Percentiles rank a stretch among this genome's conserved stretches.
phyloP scores from a whole-genome alignment of 35 echinoderm and acorn worm genomes.

The Lytechinus variegatus region DNA sequence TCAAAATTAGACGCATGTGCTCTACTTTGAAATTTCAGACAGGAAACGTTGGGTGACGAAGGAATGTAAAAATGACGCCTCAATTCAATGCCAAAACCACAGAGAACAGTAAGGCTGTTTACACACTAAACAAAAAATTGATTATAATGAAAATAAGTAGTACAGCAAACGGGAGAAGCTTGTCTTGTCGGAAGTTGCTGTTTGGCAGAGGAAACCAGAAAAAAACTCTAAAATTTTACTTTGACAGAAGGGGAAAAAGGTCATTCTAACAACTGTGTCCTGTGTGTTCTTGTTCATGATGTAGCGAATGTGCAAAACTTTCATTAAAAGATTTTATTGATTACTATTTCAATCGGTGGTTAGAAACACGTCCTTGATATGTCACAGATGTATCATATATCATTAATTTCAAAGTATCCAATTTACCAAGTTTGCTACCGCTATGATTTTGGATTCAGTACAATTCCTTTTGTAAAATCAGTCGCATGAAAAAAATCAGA shows the following conservation, averaged over 20 bases:
- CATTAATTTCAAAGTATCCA: no score
- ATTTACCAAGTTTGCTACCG: no score
- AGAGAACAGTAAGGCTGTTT: not conserved
- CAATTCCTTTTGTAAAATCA: no score
- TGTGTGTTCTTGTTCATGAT: no score
- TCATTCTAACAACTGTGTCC: not conserved
- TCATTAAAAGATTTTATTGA: not conserved
- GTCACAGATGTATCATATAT: no score
- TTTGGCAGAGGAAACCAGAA: not conserved
- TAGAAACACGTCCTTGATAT: no score
- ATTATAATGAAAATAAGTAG: not conserved
- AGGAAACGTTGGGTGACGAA: not conserved
- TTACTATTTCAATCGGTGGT: no score
- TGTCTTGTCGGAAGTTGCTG: slow-evolving; percentile 3
- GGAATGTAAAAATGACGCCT: slow-evolving; percentile 18
- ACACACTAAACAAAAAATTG: slow-evolving; percentile 3
- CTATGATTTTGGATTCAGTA: no score
- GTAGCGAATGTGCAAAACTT: not conserved
- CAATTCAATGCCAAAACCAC: not conserved
- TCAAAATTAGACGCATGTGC: not conserved
- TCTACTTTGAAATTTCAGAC: not conserved
- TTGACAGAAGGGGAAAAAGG: not conserved
- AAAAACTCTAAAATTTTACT: not conserved
- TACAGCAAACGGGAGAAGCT: not conserved
- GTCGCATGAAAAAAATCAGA: no score